Base-by-base conservation (phyloP, 2,888 invertebrate species). In the Acanthosepion lycidas region DNA sequence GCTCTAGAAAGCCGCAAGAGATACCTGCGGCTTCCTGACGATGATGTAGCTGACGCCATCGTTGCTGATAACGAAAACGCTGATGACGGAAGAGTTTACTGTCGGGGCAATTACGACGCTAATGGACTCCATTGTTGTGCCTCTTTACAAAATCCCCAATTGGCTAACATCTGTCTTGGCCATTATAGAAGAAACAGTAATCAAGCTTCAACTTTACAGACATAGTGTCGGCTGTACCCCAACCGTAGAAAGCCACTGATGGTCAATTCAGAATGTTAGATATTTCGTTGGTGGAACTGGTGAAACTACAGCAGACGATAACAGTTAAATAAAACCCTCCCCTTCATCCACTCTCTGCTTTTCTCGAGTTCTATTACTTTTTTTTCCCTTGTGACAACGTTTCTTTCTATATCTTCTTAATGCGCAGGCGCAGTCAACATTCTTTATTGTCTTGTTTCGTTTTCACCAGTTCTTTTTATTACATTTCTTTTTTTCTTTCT, bases 81-180 rank as follows among this genome's bases (percentile, higher is more conserved):
- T 78, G 78, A 78, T 78, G 78, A 78, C 78, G 78, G 78, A 33
- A 33, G 78, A 78, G n/a, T 78, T 33, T 78, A 78, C 78, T n/a
- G 78, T 78, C 78, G 78, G n/a, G 78, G n/a, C 78, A 78, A 78
- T 78, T 78, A 78, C 78, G 78, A n/a, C n/a, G 78, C 78, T 78
- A 78, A 78, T 78, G 78, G 78, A 78, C 78, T 78, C 78, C 78
- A 78, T 78, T 78, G 78, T 78, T 78, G n/a, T 33, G 78, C 1
- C 78, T 78, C 78, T 78, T 78, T 33, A 33, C 78, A 18, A 78
- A 78, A 78, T 78, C 33, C 78, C 78, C n/a, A 78, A 78, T 78
- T 78, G 78, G n/a, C 78, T 78, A 78, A 78, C 78, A 78, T 78
- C 78, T 78, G 78, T n/a, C n/a, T 78, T 33, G 78, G 78, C 78